phyloP scores from a whole-genome alignment of 2,113 vertebrate species.

The Pantherophis guttatus region DNA sequence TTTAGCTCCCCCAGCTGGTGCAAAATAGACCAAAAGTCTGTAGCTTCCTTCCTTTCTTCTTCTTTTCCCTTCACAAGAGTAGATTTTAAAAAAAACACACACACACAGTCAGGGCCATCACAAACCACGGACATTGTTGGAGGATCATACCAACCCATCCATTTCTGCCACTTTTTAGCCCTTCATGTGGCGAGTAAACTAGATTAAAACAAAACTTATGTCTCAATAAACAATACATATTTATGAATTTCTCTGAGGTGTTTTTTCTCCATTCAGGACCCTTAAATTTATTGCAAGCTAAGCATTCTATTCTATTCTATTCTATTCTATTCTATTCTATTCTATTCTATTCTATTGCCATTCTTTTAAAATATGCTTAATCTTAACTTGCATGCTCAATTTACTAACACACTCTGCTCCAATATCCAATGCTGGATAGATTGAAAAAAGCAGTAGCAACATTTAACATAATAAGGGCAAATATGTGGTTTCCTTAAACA shows the following conservation, averaged over 20 bases:
- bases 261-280: not conserved
- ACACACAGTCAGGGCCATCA: not conserved
- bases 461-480: not conserved
- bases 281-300: not conserved
- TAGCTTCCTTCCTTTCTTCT: not conserved
- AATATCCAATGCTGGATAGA: not conserved
- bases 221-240: too few species aligned
- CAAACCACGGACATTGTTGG: not conserved
- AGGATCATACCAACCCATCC: not conserved
- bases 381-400: not conserved
- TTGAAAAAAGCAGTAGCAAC: not conserved
- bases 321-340: too few species aligned
- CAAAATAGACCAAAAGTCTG: not conserved
- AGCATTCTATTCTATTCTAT: too few species aligned
- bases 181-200: not conserved
- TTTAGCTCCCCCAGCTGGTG: not conserved
- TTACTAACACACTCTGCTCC: not conserved
- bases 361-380: not conserved
- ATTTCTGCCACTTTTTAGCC: not conserved
- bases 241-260: not conserved
- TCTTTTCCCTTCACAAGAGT: not conserved
- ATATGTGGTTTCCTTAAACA: not conserved
- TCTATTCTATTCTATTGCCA: too few species aligned
- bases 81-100: not conserved
- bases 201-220: not conserved